phyloP scores from a whole-genome alignment of 1,140 invertebrate genomes.

The Zaprionus africanus region DNA sequence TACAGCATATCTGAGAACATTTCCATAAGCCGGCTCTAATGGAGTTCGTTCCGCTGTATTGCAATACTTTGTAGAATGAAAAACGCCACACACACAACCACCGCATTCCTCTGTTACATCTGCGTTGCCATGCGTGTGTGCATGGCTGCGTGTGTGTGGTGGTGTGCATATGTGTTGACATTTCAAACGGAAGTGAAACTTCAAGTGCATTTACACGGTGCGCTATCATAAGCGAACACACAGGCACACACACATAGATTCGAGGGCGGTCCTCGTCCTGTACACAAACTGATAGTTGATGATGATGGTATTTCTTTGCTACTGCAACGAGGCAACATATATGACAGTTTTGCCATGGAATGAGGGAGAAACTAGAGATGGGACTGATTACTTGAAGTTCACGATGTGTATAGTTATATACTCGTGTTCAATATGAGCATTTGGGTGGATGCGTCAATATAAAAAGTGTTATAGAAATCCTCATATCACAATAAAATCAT shows the following conservation, averaged over 20 bases:
- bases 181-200: conserved; percentile 56
- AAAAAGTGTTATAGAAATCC: background rate
- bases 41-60: conserved; percentile 12
- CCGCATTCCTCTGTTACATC: conserved; percentile 13
- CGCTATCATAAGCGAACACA: conserved; percentile 13
- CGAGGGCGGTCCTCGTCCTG: conserved; percentile 3
- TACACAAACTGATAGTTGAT: conserved; percentile 1
- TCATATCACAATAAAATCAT: background rate
- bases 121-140: background rate
- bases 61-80: conserved; percentile 2
- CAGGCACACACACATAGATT: conserved; percentile 7
- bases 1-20: conserved; percentile 2
- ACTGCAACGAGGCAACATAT: background rate
- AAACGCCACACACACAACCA: background rate
- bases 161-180: conserved; percentile 30
- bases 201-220: conserved; percentile 45
- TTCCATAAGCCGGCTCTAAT: conserved; percentile 3
- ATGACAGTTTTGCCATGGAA: background rate
- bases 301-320: background rate
- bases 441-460: background rate
- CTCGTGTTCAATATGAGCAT: background rate
- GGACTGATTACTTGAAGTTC: background rate
- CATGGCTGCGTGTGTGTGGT: conserved; percentile 3
- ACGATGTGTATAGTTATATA: background rate
- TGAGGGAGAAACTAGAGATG: background rate